Conservation (phyloP, 2,888 invertebrate genomes). For the Leptinotarsa peninsularis region DNA sequence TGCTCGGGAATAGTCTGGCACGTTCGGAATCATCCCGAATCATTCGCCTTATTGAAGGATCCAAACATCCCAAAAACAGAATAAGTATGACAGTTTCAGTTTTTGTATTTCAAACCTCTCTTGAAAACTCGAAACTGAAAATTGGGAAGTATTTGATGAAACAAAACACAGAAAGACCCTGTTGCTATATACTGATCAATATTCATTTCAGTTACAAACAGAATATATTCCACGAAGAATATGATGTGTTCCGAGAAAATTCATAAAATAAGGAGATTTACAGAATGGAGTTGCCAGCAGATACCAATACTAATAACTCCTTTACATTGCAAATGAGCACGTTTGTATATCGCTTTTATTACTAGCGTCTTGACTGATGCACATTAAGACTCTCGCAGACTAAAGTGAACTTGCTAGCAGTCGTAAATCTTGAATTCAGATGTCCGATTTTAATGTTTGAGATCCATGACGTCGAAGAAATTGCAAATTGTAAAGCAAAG, state of each 20-base stretch:
- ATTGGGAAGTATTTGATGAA: too few species aligned
- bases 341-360: conserved; percentile 7
- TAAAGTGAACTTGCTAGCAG: conserved; percentile 17
- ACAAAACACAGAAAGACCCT: too few species aligned
- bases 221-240: neutral
- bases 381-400: conserved; percentile 6
- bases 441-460: conserved; percentile 7
- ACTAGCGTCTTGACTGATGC: conserved; percentile 9
- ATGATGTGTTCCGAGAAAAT: neutral
- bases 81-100: too few species aligned
- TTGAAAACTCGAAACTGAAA: too few species aligned
- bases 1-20: too few species aligned
- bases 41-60: too few species aligned
- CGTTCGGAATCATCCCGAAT: too few species aligned
- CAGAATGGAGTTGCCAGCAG: neutral
- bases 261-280: neutral
- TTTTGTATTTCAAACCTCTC: too few species aligned
- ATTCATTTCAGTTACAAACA: too few species aligned
- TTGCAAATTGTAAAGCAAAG: conserved; percentile 17
- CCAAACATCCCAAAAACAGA: too few species aligned
- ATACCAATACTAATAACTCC: neutral
- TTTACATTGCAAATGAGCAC: conserved; percentile 17
- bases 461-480: conserved; percentile 23
- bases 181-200: too few species aligned
- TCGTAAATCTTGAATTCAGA: conserved; percentile 28